Evolutionary conservation across 1,140 invertebrate genomes (phyloP), one percentile per base, ranked within the genome.

Genomic region (Drosophila bocqueti): DNA sequence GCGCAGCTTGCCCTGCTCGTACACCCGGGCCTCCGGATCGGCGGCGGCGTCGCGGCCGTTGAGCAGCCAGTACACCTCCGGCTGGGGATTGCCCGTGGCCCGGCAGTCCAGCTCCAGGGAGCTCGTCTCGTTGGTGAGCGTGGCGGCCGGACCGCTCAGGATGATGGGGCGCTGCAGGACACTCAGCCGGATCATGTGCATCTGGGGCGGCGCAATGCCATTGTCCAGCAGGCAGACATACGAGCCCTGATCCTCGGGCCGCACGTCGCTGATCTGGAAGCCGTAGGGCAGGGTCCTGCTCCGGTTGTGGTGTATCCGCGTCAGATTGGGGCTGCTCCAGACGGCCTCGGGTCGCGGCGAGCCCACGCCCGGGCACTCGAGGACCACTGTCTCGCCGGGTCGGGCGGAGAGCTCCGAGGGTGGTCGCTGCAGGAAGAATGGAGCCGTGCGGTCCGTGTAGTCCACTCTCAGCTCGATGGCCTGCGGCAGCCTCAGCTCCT

Each of bases 21-120:
- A 76, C 21, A 93, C 79, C 40, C 92, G 93, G 3, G 95, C 94
- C 42, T 94, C 93, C 31, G 93, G 93, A 69, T 95, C 95, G 58
- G 93, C 93, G 6, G 93, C 91, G 3, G 96, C 92, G 21, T 95
- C 93, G 61, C 96, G 94, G 0, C 97, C 97, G 89, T 98, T 98
- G 11, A 98, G 95, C 31, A 98, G 93, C 98, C 98, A 99, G 57
- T 95, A 95, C 9, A 98, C 93, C 2, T 93, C 93, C 0, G 97
- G 97, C 47, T 94, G 92, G 0, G 97, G 97, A 49, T 95, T 93
- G 0, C 97, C 97, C 3, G 93, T 93, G 0, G 96, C 95, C 2
- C 84, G 92, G 84, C 97, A 97, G 2, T 94, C 94, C 2, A 97
- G 82, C n/a, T 95, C 94, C 2, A 96, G 80, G 55, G 95, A 93